Conservation (phyloP, 37 sponge, comb jelly and placozoan species). For the Bolinopsis microptera region DNA sequence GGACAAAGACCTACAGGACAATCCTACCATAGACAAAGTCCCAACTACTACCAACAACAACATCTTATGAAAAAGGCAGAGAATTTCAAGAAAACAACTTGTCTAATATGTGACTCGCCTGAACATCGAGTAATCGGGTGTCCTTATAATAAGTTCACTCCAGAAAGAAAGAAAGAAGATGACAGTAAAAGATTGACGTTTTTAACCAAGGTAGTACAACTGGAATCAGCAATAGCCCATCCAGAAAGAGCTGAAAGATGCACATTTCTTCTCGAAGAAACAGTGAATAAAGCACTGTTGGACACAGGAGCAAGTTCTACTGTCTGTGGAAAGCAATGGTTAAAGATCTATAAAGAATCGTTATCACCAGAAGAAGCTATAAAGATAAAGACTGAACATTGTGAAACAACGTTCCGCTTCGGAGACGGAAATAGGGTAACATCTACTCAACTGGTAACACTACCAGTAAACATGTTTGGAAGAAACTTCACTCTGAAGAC, state of each 20-base stretch:
- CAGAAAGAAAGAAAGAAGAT: neutral
- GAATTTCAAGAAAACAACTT: neutral
- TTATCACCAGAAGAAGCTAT: neutral
- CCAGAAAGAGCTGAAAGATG: too few relatives aligned
- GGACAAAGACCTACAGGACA: neutral
- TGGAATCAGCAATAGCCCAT: too few relatives aligned
- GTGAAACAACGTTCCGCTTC: neutral
- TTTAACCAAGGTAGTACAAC: too few relatives aligned
- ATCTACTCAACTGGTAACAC: neutral
- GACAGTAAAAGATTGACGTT: neutral
- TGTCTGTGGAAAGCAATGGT: neutral
- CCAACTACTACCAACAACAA: neutral
- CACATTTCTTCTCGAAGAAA: neutral
- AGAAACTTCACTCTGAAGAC: neutral
- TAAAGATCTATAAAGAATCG: neutral
- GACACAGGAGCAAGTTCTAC: neutral
- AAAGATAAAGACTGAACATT: neutral
- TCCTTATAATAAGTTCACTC: neutral
- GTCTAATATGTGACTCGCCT: neutral
- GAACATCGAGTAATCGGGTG: neutral
- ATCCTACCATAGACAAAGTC: neutral
- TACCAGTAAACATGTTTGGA: neutral
- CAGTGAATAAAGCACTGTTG: neutral
- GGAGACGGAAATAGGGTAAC: neutral
- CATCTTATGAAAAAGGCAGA: neutral